Conservation (phyloP, 2,797 vertebrate genomes). For the Bradypodion pumilum region DNA sequence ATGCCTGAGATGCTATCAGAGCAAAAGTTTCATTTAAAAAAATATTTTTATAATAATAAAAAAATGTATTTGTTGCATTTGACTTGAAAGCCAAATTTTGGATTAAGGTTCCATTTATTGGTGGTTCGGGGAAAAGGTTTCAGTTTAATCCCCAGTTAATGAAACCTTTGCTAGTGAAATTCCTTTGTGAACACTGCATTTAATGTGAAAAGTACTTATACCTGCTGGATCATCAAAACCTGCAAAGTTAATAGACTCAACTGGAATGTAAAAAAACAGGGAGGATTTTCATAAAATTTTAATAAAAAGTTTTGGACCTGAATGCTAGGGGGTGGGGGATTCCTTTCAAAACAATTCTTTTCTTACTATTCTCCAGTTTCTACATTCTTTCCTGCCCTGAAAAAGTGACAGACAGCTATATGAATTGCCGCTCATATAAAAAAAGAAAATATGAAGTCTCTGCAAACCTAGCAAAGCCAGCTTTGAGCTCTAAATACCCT, state of each 20-base stretch:
- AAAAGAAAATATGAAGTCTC: conserved; percentile 44
- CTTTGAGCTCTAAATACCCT: conserved; percentile 26
- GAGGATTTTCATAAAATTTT: conserved; percentile 73
- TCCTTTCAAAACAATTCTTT: conserved; percentile 65
- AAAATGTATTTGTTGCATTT: conserved; percentile 72
- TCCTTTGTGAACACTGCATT: conserved; percentile 84
- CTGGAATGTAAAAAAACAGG: conserved; percentile 70
- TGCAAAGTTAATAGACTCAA: conserved; percentile 69
- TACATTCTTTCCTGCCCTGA: conserved; percentile 61
- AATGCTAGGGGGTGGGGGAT: conserved; percentile 60
- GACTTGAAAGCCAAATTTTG: conserved; percentile 76
- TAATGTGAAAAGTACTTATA: conserved; percentile 77
- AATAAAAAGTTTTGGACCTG: conserved; percentile 72
- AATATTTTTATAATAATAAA: not conserved
- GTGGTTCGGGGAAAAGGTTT: conserved; percentile 78
- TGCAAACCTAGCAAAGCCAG: conserved; percentile 47
- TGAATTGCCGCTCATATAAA: conserved; percentile 46
- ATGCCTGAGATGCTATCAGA: not conserved
- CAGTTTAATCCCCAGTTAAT: conserved; percentile 93
- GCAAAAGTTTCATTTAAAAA: not conserved
- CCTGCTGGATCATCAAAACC: conserved; percentile 78
- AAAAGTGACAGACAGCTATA: conserved; percentile 60
- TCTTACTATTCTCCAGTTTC: conserved; percentile 65
- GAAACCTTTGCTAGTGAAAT: conserved; percentile 85
- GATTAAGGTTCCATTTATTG: conserved; percentile 78